phyloP scores from a whole-genome alignment of 2,888 invertebrate species.

The Agriopis marginaria region DNA sequence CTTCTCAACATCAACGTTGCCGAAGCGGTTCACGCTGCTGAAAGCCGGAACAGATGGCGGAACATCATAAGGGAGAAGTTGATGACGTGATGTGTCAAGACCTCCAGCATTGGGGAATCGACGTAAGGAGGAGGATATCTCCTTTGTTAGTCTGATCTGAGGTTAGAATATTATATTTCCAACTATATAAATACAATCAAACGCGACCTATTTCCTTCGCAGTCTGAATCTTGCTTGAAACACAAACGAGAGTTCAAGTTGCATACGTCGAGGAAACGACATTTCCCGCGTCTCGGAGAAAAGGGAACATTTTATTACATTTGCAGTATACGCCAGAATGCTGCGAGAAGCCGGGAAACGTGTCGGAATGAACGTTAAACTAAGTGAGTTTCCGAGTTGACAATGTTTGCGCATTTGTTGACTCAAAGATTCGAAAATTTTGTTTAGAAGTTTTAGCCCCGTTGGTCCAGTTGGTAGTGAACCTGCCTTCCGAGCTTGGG shows the following conservation, averaged over 20 bases:
- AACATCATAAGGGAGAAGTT: too few relatives aligned
- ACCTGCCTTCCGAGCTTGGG: too few relatives aligned
- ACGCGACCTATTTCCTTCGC: slow-evolving; percentile 16
- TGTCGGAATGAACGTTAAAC: slow-evolving; percentile 24
- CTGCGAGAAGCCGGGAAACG: slow-evolving; percentile 8
- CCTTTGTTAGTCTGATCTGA: too few relatives aligned
- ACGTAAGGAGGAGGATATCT: too few relatives aligned
- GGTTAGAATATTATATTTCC: too few relatives aligned
- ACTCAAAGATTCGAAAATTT: slow-evolving; percentile 8
- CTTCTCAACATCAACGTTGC: too few relatives aligned
- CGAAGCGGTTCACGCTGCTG: too few relatives aligned
- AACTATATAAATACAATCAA: not conserved
- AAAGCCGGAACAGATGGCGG: too few relatives aligned
- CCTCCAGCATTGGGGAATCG: too few relatives aligned
- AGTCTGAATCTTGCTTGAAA: not conserved
- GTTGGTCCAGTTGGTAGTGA: too few relatives aligned
- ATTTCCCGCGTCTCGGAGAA: slow-evolving; percentile 21
- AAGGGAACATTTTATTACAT: slow-evolving; percentile 38
- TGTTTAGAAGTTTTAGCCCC: slow-evolving; percentile 15
- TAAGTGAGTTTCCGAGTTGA: slow-evolving; percentile 28
- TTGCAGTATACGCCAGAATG: slow-evolving; percentile 19
- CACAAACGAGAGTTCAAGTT: slow-evolving; percentile 24
- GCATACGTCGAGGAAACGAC: not conserved
- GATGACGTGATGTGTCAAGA: too few relatives aligned
- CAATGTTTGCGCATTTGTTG: slow-evolving; percentile 21